Conservation (phyloP, 2,797 vertebrate genomes). For the Thaleichthys pacificus region DNA sequence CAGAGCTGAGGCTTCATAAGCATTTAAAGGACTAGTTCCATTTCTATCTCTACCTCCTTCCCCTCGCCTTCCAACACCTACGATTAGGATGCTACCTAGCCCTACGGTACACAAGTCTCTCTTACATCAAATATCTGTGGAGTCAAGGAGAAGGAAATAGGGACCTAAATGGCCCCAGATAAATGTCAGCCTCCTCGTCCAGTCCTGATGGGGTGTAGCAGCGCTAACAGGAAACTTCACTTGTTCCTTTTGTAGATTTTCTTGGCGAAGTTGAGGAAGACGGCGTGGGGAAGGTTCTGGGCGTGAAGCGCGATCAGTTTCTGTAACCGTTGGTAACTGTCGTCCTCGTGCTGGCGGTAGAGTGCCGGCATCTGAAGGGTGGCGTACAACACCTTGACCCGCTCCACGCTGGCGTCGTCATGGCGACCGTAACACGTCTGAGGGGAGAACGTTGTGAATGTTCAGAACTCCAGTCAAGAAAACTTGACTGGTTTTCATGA, state of each 20-base stretch:
- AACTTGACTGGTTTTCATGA: neutral
- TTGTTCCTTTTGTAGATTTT: constrained; percentile 94
- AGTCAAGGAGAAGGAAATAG: neutral
- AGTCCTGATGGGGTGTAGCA: neutral
- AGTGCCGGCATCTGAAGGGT: constrained; percentile 72
- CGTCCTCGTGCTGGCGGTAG: constrained; percentile 83
- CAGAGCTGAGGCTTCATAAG: neutral
- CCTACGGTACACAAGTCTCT: neutral
- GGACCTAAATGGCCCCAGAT: constrained; percentile 4
- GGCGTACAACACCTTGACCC: constrained; percentile 86
- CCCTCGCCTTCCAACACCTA: neutral
- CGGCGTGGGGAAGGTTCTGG: constrained; percentile 72
- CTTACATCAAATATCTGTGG: neutral
- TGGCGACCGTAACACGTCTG: constrained; percentile 89
- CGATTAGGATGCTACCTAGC: neutral
- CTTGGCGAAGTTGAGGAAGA: constrained; percentile 85
- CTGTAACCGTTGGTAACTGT: constrained; percentile 82
- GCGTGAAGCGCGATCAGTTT: constrained; percentile 78
- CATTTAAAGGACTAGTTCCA: neutral
- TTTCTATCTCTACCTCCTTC: neutral
- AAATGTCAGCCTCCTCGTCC: neutral
- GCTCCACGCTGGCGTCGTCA: constrained; percentile 79
- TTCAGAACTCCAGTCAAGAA: no score
- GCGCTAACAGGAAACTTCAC: constrained; percentile 60
- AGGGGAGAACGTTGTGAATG: neutral